phyloP scores from a whole-genome alignment of 2,888 invertebrate species.

The Brachylomia viminalis region DNA sequence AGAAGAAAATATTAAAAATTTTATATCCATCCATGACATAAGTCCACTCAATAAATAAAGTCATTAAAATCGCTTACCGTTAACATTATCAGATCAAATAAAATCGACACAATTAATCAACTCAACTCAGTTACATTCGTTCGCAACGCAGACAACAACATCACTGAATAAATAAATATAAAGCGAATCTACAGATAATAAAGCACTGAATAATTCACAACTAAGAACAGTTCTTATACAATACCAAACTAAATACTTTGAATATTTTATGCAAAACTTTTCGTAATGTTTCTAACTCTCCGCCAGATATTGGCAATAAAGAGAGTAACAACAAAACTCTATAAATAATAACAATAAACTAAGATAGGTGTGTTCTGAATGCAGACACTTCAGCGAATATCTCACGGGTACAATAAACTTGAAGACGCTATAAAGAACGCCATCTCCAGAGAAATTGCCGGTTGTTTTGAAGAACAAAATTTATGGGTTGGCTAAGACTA shows the following conservation, averaged over 20 bases:
- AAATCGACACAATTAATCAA: constrained; percentile 26
- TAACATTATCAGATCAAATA: constrained; percentile 15
- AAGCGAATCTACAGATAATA: constrained; percentile 17
- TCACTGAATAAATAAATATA: constrained; percentile 17
- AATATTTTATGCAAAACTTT: constrained; percentile 47
- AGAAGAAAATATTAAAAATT: not conserved
- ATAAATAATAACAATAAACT: constrained; percentile 65
- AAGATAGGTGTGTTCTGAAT: constrained; percentile 59
- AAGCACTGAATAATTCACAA: constrained; percentile 34
- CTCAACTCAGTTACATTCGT: constrained; percentile 3
- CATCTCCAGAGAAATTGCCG: constrained; percentile 62
- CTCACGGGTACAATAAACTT: constrained; percentile 64
- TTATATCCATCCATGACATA: not conserved
- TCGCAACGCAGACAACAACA: not conserved
- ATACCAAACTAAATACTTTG: constrained; percentile 33
- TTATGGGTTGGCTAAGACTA: constrained; percentile 56
- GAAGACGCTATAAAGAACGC: constrained; percentile 61
- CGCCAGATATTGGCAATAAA: constrained; percentile 49
- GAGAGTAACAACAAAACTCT: constrained; percentile 45
- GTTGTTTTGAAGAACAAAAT: constrained; percentile 55
- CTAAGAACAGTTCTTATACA: constrained; percentile 22
- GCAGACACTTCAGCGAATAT: constrained; percentile 55
- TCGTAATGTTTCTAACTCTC: constrained; percentile 36
- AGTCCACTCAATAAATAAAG: not conserved
- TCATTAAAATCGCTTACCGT: constrained; percentile 17